These are phyloP conservation scores for Eupsittula cactorum DNA, from an alignment of 2,113 vertebrate genomes.

Conservation along the genomic window DNA sequence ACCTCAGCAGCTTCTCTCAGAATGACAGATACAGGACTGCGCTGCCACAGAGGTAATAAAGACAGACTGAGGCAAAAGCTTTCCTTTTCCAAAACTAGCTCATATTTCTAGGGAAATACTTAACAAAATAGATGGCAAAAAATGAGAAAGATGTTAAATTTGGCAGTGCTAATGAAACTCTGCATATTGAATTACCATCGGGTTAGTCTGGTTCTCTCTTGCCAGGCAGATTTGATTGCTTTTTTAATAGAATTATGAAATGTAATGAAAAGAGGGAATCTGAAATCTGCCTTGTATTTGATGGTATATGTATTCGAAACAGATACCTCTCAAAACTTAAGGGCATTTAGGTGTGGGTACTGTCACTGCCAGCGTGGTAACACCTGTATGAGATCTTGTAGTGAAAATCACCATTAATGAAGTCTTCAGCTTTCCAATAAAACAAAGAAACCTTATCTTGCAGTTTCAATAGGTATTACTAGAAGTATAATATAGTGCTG, in stretches of 20 bases:
- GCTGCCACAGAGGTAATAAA: constrained; percentile 6
- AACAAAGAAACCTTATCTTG: not conserved
- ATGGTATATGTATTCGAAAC: not conserved
- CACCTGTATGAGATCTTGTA: not conserved
- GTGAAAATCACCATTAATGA: not conserved
- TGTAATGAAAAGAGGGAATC: not conserved
- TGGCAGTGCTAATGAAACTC: not conserved
- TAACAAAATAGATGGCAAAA: not conserved
- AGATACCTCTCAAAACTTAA: not conserved
- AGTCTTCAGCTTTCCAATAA: not conserved
- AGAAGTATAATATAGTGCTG: not conserved
- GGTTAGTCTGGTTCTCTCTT: not conserved
- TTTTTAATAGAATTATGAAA: constrained; percentile 8
- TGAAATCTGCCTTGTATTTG: not conserved
- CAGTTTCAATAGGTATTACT: not conserved
- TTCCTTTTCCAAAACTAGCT: not conserved
- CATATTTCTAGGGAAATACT: not conserved
- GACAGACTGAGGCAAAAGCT: not conserved
- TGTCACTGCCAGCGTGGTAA: not conserved
- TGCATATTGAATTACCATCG: not conserved
- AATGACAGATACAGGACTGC: not conserved
- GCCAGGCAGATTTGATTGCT: constrained; percentile 8
- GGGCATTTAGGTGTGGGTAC: not conserved
- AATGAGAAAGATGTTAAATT: constrained; percentile 12
- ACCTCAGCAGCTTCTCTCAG: not conserved